These are phyloP conservation scores for Nymphalis polychloros DNA, from an alignment of 2,888 invertebrate species.

Conservation along the genomic window DNA sequence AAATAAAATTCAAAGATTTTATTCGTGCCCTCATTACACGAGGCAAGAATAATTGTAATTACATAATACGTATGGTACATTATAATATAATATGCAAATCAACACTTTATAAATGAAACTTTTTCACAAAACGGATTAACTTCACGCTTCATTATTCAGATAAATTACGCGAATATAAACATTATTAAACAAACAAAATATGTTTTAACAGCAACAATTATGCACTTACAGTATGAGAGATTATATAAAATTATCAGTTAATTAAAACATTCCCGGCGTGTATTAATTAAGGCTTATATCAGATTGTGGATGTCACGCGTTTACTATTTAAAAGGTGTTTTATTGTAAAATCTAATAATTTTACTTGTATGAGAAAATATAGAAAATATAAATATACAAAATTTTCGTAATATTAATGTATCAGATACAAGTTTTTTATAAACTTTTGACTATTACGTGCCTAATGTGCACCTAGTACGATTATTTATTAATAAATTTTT, in stretches of 20 bases:
- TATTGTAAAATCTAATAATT: background rate
- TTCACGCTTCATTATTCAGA: slow-evolving; percentile 16
- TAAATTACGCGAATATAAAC: slow-evolving; percentile 14
- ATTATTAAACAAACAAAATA: slow-evolving; percentile 6
- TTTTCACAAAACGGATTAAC: slow-evolving; percentile 6
- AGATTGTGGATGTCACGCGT: slow-evolving; percentile 29
- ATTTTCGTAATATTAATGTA: too few relatives aligned
- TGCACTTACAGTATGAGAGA: slow-evolving; percentile 21
- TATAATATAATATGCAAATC: background rate
- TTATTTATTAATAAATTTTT: too few relatives aligned
- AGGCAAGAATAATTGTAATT: too few relatives aligned
- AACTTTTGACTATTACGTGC: too few relatives aligned
- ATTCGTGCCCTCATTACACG: too few relatives aligned
- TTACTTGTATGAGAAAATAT: background rate
- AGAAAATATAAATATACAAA: too few relatives aligned
- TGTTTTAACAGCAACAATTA: slow-evolving; percentile 5
- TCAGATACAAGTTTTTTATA: too few relatives aligned
- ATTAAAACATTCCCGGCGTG: slow-evolving; percentile 28
- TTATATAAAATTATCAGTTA: slow-evolving; percentile 27
- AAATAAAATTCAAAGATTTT: too few relatives aligned
- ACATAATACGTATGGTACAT: too few relatives aligned
- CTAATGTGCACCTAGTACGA: too few relatives aligned
- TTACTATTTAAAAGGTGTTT: slow-evolving; percentile 10
- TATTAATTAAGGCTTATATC: slow-evolving; percentile 37
- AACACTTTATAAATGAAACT: background rate